Percentiles rank a stretch among this genome's conserved stretches.
phyloP scores from a whole-genome alignment of 2,113 vertebrate species.

The Platycercus adscitus region DNA sequence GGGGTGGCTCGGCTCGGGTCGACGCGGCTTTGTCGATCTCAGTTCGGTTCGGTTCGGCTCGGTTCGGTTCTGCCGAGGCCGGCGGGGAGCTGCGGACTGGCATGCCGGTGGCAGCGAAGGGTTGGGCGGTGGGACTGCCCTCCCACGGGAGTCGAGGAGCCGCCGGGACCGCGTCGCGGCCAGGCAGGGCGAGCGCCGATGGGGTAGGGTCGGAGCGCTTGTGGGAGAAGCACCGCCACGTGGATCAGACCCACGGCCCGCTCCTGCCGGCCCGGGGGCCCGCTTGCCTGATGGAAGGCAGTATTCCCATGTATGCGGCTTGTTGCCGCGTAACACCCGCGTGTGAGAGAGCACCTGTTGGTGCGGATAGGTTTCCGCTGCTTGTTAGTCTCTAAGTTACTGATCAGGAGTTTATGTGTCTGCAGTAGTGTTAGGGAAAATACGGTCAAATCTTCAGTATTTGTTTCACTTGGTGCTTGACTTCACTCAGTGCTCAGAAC shows the following conservation, averaged over 20 bases:
- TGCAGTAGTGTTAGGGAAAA: fast-evolving
- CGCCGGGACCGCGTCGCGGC: background rate
- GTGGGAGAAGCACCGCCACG: fast-evolving
- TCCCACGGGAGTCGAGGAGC: background rate
- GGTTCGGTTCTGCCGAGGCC: background rate
- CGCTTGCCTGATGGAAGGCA: background rate
- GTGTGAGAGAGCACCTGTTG: background rate
- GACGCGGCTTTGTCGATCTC: too few species aligned
- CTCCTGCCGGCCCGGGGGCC: background rate
- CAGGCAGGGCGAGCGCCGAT: background rate
- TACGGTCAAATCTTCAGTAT: fast-evolving
- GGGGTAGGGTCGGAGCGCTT: too few species aligned
- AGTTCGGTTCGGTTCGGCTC: too few species aligned
- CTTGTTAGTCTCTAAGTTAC: fast-evolving
- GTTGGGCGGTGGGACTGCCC: too few species aligned
- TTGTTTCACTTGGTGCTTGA: fast-evolving
- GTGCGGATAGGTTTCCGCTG: fast-evolving
- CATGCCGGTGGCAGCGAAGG: background rate
- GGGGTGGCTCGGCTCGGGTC: background rate
- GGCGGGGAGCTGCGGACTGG: background rate
- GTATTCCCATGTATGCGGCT: background rate
- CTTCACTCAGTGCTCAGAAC: background rate
- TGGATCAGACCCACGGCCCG: background rate
- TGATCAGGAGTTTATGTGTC: fast-evolving
- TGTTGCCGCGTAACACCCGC: background rate